Evolutionary conservation across 2,888 invertebrate genomes (phyloP).

Genomic region (Tuberolachnus salignus): DNA sequence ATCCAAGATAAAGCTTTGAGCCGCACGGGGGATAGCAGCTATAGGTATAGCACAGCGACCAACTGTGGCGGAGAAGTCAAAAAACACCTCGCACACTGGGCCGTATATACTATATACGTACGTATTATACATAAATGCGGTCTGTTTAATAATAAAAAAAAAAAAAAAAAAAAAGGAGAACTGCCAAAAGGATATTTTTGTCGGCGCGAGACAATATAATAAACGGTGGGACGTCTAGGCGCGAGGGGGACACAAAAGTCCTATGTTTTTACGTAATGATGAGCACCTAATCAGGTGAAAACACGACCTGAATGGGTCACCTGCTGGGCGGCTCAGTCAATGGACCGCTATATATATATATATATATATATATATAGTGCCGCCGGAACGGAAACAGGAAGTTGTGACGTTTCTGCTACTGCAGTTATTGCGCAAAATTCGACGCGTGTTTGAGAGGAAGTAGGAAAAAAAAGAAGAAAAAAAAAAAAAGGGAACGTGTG

Average conservation of each 20-base stretch:
- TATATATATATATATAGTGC: not conserved
- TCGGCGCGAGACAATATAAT: slow-evolving; percentile 36
- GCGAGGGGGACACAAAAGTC: slow-evolving; percentile 36
- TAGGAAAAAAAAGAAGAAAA: slow-evolving; percentile 27
- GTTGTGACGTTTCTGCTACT: slow-evolving; percentile 46
- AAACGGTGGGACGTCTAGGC: slow-evolving; percentile 53
- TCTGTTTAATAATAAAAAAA: not conserved
- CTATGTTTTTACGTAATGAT: slow-evolving; percentile 56
- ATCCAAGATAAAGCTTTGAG: slow-evolving; percentile 30
- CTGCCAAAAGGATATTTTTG: slow-evolving; percentile 34
- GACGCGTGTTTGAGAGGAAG: slow-evolving; percentile 54
- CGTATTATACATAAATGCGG: slow-evolving; percentile 22
- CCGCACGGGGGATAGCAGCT: slow-evolving; percentile 21
- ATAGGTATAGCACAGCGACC: no score
- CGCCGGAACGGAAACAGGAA: slow-evolving; percentile 40
- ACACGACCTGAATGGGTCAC: slow-evolving; percentile 51
- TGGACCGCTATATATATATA: slow-evolving; percentile 26
- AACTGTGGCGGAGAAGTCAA: slow-evolving; percentile 49
- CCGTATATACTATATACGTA: not conserved
- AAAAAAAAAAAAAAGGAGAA: slow-evolving; percentile 9
- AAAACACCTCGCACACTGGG: slow-evolving; percentile 36
- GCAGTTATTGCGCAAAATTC: slow-evolving; percentile 42
- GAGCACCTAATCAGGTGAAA: slow-evolving; percentile 58
- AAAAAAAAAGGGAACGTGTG: not conserved
- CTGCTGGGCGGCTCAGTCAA: slow-evolving; percentile 45